phyloP scores from a whole-genome alignment of 2,797 vertebrate genomes.

The Nasua narica region DNA sequence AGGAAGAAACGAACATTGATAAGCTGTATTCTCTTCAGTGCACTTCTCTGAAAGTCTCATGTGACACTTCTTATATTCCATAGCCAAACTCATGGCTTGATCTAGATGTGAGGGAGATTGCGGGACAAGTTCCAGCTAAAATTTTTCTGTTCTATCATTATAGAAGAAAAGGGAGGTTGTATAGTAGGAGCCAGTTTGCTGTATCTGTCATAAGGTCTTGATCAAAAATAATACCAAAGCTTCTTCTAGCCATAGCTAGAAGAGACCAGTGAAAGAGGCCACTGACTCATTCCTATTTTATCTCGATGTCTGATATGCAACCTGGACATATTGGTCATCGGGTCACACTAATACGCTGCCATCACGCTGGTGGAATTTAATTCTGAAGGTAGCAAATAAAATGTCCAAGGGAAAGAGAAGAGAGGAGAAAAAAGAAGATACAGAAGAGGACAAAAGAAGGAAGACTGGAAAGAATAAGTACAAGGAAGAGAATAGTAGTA shows the following conservation, averaged over 20 bases:
- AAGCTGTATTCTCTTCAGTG: neutral
- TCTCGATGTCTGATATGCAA: neutral
- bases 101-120: neutral
- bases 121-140: neutral
- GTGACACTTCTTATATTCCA: neutral
- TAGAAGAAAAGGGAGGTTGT: neutral
- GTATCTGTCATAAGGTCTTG: neutral
- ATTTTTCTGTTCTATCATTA: neutral
- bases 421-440: accelerated
- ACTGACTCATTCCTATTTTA: neutral
- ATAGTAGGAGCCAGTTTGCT: neutral
- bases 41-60: neutral
- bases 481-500: neutral
- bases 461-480: neutral
- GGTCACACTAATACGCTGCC: neutral
- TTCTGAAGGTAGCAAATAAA: neutral
- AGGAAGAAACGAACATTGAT: neutral
- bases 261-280: neutral
- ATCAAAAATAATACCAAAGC: neutral
- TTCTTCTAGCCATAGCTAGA: neutral
- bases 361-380: neutral
- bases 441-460: neutral
- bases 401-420: neutral
- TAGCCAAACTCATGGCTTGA: neutral
- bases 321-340: neutral